Percentiles rank a stretch among this genome's conserved stretches.
phyloP scores from a whole-genome alignment of 2,888 invertebrate species.

The Petrolisthes manimaculis region DNA sequence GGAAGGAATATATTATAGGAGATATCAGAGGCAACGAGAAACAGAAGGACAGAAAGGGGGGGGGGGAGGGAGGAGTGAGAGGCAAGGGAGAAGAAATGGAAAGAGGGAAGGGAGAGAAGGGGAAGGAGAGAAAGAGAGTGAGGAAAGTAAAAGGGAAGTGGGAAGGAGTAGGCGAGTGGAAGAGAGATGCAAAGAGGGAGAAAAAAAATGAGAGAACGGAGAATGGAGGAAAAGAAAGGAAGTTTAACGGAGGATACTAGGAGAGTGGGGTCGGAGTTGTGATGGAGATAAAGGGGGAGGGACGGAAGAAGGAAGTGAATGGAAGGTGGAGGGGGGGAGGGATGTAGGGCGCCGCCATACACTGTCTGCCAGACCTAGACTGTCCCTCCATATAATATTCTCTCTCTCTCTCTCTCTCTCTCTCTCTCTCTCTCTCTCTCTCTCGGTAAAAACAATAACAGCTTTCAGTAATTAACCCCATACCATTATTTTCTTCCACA shows the following conservation, averaged over 20 bases:
- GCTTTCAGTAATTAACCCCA: too few relatives aligned
- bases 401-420: conserved; percentile 31
- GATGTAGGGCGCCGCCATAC: background rate
- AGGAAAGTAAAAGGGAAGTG: background rate
- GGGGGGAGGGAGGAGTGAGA: background rate
- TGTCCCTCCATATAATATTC: conserved; percentile 21
- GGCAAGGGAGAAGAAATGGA: background rate
- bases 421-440: conserved; percentile 21
- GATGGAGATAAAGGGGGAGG: background rate
- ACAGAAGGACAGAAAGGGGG: conserved; percentile 1
- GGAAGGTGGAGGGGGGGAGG: background rate
- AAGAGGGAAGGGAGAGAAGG: background rate
- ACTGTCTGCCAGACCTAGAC: too few relatives aligned
- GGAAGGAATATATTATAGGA: background rate
- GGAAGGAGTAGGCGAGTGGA: background rate
- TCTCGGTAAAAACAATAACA: too few relatives aligned
- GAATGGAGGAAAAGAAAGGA: background rate
- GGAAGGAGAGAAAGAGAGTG: background rate
- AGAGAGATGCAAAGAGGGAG: background rate
- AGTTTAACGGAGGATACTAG: background rate
- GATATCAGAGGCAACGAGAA: background rate
- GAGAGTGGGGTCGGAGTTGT: background rate
- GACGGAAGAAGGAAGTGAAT: background rate
- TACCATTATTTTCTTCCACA: too few relatives aligned
- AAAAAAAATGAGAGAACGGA: background rate